Base-by-base conservation (phyloP, 2,113 vertebrate genomes). In the Tringa solitaria region DNA sequence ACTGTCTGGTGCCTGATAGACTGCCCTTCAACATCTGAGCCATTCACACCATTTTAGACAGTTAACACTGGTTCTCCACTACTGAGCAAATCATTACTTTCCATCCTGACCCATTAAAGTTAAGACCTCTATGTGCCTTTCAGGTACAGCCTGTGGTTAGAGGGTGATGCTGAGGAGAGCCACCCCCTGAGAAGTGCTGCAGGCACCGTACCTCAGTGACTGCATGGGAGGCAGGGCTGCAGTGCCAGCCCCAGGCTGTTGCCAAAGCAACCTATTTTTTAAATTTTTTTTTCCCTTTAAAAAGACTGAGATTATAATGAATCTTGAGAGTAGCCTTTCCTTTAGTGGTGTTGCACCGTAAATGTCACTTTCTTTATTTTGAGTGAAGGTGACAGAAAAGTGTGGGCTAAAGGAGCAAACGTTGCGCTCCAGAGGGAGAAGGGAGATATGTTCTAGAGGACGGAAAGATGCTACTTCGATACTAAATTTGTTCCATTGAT, bases 1-100 rank as follows among this genome's bases (percentile, higher is more conserved):
- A 50, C 93, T 45, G 92, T 77, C 96, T 97, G 95, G 92, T 97
- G 91, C 92, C 96, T 96, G 94, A 95, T 95, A 97, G 89, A 94
- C 92, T 94, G 92, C 95, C 96, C 81, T 46, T 72, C 51, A 94
- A 96, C 73, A 95, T 79, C 95, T 93, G 91, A 96, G 91, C 90
- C 96, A 74, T 95, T 96, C 96, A 95, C 95, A 96, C 95, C 96
- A 91, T 97, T 95, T 81, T 46, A 89, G 67, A 57, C 77, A 51
- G 75, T 93, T 83, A 74, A 94, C 84, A 61, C 95, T 79, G 65
- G 7, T 86, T 96, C 93, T 89, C 87, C 64, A 81, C 94, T 78
- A n/a, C 80, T 87, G 89, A 74, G 90, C 87, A 95, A 87, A 88
- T 74, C 57, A 84, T 83, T 95, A 95, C 86, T 96, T 95, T 82